Evolutionary conservation across 1,140 invertebrate genomes (phyloP).

Genomic region (Globodera rostochiensis): DNA sequence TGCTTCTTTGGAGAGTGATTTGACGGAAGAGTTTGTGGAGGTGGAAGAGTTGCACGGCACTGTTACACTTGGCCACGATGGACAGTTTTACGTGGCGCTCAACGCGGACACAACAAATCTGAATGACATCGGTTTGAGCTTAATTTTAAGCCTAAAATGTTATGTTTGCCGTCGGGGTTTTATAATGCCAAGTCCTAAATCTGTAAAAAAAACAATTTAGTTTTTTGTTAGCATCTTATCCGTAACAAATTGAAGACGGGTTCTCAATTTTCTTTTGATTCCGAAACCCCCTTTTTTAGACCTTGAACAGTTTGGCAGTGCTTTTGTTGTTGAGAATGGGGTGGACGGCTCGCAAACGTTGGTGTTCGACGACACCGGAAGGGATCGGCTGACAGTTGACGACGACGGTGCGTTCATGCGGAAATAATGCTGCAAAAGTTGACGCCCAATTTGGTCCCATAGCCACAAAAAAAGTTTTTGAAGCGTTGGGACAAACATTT

Average conservation of each 20-base stretch:
- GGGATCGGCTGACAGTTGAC: background rate
- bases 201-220: too few species aligned
- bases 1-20: background rate
- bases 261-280: too few species aligned
- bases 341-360: background rate
- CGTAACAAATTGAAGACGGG: too few species aligned
- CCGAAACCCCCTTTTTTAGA: background rate
- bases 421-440: background rate
- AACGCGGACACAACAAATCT: background rate
- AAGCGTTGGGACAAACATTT: too few species aligned
- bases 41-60: conserved; percentile 11
- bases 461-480: too few species aligned
- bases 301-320: background rate
- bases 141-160: too few species aligned
- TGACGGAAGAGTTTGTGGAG: conserved; percentile 7
- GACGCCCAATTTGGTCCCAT: too few species aligned
- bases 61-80: background rate
- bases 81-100: conserved; percentile 15
- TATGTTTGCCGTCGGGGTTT: too few species aligned
- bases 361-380: background rate
- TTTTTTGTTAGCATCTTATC: too few species aligned
- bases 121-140: background rate
- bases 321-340: conserved; percentile 1
- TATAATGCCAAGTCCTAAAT: too few species aligned
- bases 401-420: background rate